phyloP scores from a whole-genome alignment of 23 tunicate genomes.

The Ascidia mentula region DNA sequence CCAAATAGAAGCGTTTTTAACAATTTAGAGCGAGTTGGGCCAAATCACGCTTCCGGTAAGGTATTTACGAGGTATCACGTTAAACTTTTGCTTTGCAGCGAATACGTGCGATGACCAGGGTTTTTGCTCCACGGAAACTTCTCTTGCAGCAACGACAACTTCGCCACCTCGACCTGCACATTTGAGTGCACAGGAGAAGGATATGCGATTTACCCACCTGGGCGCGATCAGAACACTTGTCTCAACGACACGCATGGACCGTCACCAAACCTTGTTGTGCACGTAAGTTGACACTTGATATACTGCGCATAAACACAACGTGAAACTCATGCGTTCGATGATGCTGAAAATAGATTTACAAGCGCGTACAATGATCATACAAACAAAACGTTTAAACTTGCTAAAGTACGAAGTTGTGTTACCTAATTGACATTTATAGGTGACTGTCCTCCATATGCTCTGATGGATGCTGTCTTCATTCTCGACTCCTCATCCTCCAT shows the following conservation, averaged over 20 bases:
- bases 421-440: slow-evolving; percentile 19
- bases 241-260: slow-evolving; percentile 47
- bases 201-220: slow-evolving; percentile 41
- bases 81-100: no score
- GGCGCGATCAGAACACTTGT: slow-evolving; percentile 34
- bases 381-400: neutral
- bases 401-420: neutral
- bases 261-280: slow-evolving; percentile 46
- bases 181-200: slow-evolving; percentile 39
- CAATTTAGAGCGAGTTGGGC: no score
- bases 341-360: no score
- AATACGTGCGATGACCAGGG: slow-evolving; percentile 46
- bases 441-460: slow-evolving; percentile 69
- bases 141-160: slow-evolving; percentile 20
- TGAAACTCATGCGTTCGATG: no score
- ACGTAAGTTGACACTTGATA: slow-evolving; percentile 45
- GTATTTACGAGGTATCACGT: no score
- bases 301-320: no score
- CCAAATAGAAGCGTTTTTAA: no score
- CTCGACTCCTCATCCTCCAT: slow-evolving; percentile 57
- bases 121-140: slow-evolving; percentile 16
- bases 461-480: slow-evolving; percentile 41
- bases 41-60: no score
- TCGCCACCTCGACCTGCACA: slow-evolving; percentile 30
- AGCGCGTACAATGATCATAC: no score